A percentile compares a stretch with the other conserved stretches of the same genome.
Evolutionary conservation across 2,113 vertebrate species (phyloP).

Genomic region (Ictalurus punctatus): DNA sequence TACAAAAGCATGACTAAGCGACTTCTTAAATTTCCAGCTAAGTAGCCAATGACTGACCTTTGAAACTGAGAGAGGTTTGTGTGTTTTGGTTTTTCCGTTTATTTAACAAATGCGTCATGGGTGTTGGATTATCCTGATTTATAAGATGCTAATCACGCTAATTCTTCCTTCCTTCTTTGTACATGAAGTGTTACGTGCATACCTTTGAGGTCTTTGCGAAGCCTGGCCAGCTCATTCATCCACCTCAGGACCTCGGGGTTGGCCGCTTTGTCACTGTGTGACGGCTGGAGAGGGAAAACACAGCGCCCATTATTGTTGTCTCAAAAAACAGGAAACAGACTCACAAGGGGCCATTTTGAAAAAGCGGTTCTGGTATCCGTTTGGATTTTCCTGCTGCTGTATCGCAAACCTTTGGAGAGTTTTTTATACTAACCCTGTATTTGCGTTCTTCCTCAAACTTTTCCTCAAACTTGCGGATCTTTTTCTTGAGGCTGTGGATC

Average conservation of each 20-base stretch:
- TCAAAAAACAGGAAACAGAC: constrained; percentile 28
- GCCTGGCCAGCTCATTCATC: constrained; percentile 92
- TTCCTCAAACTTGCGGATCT: constrained; percentile 93
- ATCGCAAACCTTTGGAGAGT: background rate
- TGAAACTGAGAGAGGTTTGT: background rate
- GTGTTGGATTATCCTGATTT: constrained; percentile 42
- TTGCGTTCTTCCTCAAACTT: constrained; percentile 93
- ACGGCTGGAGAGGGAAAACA: constrained; percentile 77
- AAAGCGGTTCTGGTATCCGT: background rate
- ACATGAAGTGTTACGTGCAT: constrained; percentile 27
- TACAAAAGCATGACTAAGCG: background rate
- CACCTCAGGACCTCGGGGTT: constrained; percentile 94
- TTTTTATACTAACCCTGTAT: constrained; percentile 80
- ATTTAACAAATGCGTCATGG: constrained; percentile 42
- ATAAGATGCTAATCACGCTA: constrained; percentile 29
- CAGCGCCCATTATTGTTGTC: constrained; percentile 24
- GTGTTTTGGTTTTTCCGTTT: background rate
- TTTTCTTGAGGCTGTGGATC: constrained; percentile 93
- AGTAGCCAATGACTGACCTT: constrained; percentile 16
- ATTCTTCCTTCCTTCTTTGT: constrained; percentile 15
- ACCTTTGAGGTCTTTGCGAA: constrained; percentile 97
- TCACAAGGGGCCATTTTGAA: constrained; percentile 7
- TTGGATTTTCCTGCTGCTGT: constrained; percentile 7
- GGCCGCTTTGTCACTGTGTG: constrained; percentile 91
- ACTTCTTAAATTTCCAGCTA: constrained; percentile 11